These are phyloP conservation scores for Galaxias olidus DNA, from an alignment of 2,797 vertebrate genomes.

Conservation along the genomic window DNA sequence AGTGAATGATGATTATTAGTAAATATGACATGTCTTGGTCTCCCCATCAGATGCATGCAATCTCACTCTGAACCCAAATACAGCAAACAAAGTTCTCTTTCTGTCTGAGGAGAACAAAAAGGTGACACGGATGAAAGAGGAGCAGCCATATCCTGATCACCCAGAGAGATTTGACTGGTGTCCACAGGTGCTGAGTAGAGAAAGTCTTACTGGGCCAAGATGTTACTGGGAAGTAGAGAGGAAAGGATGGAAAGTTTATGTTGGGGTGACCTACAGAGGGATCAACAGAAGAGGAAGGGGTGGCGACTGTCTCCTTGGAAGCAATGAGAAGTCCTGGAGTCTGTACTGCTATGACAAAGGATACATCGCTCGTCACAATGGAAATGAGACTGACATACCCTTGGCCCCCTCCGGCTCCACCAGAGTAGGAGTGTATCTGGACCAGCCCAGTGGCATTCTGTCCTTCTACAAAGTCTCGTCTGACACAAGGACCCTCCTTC, in stretches of 20 bases:
- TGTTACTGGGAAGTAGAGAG: slow-evolving; percentile 38
- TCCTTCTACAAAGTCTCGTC: slow-evolving; percentile 19
- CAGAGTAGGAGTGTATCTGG: slow-evolving; percentile 35
- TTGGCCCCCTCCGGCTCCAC: slow-evolving; percentile 8
- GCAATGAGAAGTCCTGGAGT: slow-evolving; percentile 41
- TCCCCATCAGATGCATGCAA: no score
- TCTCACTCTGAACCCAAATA: no score
- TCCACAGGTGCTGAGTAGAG: slow-evolving; percentile 18
- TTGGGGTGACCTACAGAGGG: slow-evolving; percentile 33
- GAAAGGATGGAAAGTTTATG: slow-evolving; percentile 19
- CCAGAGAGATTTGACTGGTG: slow-evolving; percentile 32
- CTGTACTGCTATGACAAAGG: slow-evolving; percentile 27
- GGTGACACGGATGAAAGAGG: slow-evolving; percentile 16
- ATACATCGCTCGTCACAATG: slow-evolving; percentile 26
- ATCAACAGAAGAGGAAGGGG: slow-evolving; percentile 34
- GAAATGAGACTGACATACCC: slow-evolving; percentile 22
- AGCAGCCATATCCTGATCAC: slow-evolving; percentile 24
- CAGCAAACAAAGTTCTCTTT: no score
- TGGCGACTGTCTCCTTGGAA: slow-evolving; percentile 32
- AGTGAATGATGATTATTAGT: no score
- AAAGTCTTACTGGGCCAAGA: slow-evolving; percentile 11
- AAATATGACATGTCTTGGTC: no score
- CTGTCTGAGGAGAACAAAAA: slow-evolving; percentile 8
- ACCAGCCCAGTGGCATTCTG: slow-evolving; percentile 23
- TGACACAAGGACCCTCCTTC: slow-evolving; percentile 3